Evolutionary conservation across 2,113 vertebrate species (phyloP).

Genomic region (Lophius piscatorius): DNA sequence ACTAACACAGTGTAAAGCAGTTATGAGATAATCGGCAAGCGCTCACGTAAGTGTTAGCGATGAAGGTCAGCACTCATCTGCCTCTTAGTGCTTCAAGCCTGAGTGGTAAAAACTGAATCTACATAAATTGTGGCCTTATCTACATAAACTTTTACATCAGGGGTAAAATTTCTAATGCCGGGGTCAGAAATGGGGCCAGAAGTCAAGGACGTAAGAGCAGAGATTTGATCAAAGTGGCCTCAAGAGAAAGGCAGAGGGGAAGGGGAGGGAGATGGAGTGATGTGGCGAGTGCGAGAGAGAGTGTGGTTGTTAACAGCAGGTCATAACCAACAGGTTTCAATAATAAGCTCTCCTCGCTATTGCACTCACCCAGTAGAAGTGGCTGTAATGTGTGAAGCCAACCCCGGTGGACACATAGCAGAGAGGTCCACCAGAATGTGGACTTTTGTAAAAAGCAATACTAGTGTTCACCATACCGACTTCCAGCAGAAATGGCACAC

Average conservation of each 20-base stretch:
- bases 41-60: conserved; percentile 62
- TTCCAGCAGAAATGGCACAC: neutral
- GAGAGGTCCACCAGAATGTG: conserved; percentile 7
- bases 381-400: conserved; percentile 27
- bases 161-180: conserved; percentile 59
- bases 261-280: conserved; percentile 14
- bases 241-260: conserved; percentile 53
- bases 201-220: conserved; percentile 67
- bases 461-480: neutral
- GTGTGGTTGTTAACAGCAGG: conserved; percentile 50
- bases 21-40: conserved; percentile 62
- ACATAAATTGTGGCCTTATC: conserved; percentile 75
- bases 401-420: too few species aligned
- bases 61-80: conserved; percentile 69
- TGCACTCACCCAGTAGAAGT: conserved; percentile 37
- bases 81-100: conserved; percentile 67
- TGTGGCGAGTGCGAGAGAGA: conserved; percentile 13
- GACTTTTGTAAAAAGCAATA: neutral
- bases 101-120: conserved; percentile 69
- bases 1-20: conserved; percentile 39
- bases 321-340: conserved; percentile 57
- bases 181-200: conserved; percentile 61
- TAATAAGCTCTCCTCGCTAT: conserved; percentile 47
- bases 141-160: conserved; percentile 74
- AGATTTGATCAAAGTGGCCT: conserved; percentile 72